Percentiles rank a stretch among this genome's conserved stretches.
Evolutionary conservation across 2,113 vertebrate genomes (phyloP).

Genomic region (Cyanocitta stelleri): DNA sequence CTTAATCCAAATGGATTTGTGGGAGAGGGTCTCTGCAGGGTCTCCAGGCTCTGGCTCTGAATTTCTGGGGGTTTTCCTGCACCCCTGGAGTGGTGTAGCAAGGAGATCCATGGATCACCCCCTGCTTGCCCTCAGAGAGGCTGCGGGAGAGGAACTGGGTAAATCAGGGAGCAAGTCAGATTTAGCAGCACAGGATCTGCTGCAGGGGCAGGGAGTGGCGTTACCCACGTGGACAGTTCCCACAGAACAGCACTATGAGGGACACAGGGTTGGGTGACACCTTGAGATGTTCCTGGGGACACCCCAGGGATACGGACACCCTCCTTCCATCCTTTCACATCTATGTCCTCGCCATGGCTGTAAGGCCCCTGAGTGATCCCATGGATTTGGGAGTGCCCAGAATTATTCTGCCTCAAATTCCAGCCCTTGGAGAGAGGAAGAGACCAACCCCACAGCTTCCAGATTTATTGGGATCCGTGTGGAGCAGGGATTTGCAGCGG

Average conservation of each 20-base stretch:
- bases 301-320: neutral
- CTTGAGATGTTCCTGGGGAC: neutral
- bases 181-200: neutral
- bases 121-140: neutral
- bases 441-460: neutral
- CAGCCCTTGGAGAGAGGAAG: neutral
- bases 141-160: neutral
- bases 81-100: neutral
- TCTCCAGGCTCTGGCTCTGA: neutral
- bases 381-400: neutral
- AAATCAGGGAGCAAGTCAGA: neutral
- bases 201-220: neutral
- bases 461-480: neutral
- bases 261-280: neutral
- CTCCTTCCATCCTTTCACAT: neutral
- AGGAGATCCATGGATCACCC: neutral
- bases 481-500: neutral
- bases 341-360: neutral
- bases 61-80: neutral
- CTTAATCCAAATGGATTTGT: neutral
- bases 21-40: neutral
- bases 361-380: neutral
- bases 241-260: neutral
- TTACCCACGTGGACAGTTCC: neutral
- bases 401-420: neutral